Conservation (phyloP, 2,797 vertebrate species). For the Miichthys miiuy region DNA sequence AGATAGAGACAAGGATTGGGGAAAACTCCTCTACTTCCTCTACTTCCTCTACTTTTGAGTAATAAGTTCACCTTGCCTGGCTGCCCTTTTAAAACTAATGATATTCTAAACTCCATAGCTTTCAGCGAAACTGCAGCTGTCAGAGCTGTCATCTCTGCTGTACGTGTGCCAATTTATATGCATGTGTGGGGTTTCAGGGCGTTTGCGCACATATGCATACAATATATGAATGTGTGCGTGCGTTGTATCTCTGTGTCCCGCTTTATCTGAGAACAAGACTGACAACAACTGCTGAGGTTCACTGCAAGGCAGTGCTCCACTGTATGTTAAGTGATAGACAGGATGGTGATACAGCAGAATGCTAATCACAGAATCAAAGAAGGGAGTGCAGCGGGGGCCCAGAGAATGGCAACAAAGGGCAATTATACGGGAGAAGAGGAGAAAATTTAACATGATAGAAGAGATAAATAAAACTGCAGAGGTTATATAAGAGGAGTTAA, state of each 20-base stretch:
- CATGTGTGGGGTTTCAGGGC: conserved; percentile 13
- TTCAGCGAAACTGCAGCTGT: conserved; percentile 50
- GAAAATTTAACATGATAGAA: neutral
- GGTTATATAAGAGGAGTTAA: conserved; percentile 14
- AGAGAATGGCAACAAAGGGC: neutral
- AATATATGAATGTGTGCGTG: conserved; percentile 15
- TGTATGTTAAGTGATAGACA: conserved; percentile 65
- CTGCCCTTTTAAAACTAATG: conserved; percentile 66
- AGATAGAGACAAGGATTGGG: conserved; percentile 40
- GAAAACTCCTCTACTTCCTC: too few relatives aligned
- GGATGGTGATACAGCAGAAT: conserved; percentile 71
- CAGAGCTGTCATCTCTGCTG: conserved; percentile 46
- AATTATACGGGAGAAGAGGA: neutral
- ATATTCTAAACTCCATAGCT: conserved; percentile 63
- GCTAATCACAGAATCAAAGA: conserved; percentile 67
- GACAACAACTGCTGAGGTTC: conserved; percentile 59
- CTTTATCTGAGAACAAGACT: conserved; percentile 63
- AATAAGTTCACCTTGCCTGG: conserved; percentile 68
- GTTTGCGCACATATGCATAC: conserved; percentile 15
- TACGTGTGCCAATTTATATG: conserved; percentile 16
- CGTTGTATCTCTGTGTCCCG: conserved; percentile 27
- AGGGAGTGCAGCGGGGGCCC: conserved; percentile 21
- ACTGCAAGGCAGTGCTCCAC: conserved; percentile 33
- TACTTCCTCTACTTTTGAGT: conserved; percentile 41
- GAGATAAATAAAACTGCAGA: conserved; percentile 8